Conservation (phyloP, 2,888 invertebrate genomes). For the Hypomecis atomaria region DNA sequence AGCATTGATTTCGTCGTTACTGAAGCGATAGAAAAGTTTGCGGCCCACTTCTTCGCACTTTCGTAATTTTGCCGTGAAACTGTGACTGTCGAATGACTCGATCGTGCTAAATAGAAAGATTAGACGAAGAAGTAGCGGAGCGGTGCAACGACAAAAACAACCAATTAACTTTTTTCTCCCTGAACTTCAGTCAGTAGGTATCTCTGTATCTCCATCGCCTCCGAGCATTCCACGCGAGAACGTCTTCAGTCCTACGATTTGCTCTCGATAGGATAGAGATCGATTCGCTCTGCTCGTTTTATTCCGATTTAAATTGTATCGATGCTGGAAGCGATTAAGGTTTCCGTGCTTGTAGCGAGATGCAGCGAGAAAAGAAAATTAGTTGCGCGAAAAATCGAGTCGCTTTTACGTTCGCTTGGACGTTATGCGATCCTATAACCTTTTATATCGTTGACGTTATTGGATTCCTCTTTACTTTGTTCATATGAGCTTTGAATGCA, state of each 20-base stretch:
- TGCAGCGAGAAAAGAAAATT: constrained; percentile 65
- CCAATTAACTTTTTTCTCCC: constrained; percentile 79
- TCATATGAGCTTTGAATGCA: background rate
- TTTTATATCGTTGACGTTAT: constrained; percentile 22
- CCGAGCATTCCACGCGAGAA: constrained; percentile 71
- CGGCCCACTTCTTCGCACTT: constrained; percentile 52
- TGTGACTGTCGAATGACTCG: constrained; percentile 54
- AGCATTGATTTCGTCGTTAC: constrained; percentile 46
- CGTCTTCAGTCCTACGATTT: constrained; percentile 80
- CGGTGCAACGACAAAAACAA: constrained; percentile 73
- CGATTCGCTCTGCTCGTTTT: constrained; percentile 79
- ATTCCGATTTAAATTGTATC: constrained; percentile 81
- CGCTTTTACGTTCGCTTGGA: constrained; percentile 35
- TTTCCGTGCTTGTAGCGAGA: constrained; percentile 62
- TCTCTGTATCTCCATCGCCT: constrained; percentile 59
- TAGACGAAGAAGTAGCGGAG: constrained; percentile 69
- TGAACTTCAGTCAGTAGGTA: constrained; percentile 72
- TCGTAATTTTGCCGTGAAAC: constrained; percentile 53
- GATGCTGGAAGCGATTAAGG: constrained; percentile 77
- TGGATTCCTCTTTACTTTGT: constrained; percentile 12
- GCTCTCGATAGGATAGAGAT: constrained; percentile 79
- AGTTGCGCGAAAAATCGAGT: constrained; percentile 54
- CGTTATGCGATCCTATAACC: constrained; percentile 27
- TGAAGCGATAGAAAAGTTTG: constrained; percentile 43
- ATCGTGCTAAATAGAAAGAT: constrained; percentile 64